Evolutionary conservation across 1,140 invertebrate species (phyloP).

Genomic region (Liolophura sinensis): DNA sequence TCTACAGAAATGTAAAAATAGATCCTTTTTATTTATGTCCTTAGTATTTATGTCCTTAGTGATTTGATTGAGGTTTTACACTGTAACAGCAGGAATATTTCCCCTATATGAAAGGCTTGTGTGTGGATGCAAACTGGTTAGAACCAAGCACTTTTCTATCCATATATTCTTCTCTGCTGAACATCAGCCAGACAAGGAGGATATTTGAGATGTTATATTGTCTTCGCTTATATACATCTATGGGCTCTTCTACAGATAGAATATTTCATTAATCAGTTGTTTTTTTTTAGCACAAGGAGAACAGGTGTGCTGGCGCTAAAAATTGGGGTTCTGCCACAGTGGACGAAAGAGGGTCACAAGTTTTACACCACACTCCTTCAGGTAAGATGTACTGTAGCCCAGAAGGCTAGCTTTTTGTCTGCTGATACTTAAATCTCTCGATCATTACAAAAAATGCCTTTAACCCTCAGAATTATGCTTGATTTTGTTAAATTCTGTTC

Average conservation of each 20-base stretch:
- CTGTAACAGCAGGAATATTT: too few species aligned
- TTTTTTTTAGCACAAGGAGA: conserved; percentile 63
- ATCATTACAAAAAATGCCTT: background rate
- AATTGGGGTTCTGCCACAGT: conserved; percentile 91
- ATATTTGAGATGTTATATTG: too few species aligned
- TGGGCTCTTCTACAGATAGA: background rate
- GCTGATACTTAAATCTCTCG: background rate
- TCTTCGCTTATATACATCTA: background rate
- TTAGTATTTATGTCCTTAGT: too few species aligned
- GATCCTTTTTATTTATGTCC: too few species aligned
- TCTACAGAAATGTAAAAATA: too few species aligned
- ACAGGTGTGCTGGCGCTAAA: conserved; percentile 89
- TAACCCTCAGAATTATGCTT: background rate
- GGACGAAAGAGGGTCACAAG: conserved; percentile 83
- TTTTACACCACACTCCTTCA: conserved; percentile 82
- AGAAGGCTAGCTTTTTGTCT: background rate
- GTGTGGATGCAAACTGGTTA: too few species aligned
- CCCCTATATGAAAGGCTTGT: too few species aligned
- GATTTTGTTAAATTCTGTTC: background rate
- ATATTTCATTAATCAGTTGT: conserved; percentile 10
- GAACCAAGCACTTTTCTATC: too few species aligned
- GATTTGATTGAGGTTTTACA: too few species aligned
- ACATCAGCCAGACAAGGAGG: too few species aligned
- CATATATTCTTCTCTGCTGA: too few species aligned
- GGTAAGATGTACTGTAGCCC: conserved; percentile 60